Evolutionary conservation across 2,888 invertebrate species (phyloP).

Genomic region (Sminthurides aquaticus): DNA sequence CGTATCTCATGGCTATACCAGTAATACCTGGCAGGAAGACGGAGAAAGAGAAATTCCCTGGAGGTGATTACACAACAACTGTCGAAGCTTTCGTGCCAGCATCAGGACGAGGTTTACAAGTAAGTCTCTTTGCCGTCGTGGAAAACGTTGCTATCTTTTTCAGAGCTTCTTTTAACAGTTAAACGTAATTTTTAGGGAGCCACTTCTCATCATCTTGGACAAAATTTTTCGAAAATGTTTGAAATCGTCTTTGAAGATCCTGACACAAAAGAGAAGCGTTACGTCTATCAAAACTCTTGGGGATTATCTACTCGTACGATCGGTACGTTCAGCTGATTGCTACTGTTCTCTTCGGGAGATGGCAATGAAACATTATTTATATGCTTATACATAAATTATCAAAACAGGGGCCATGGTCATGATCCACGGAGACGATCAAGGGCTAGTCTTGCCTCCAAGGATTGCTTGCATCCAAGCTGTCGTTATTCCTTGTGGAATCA

Average conservation of each 20-base stretch:
- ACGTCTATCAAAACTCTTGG: slow-evolving; percentile 97
- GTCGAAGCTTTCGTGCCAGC: slow-evolving; percentile 92
- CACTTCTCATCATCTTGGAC: slow-evolving; percentile 96
- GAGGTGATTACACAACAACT: slow-evolving; percentile 93
- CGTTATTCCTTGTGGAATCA: slow-evolving; percentile 93
- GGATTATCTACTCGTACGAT: slow-evolving; percentile 95
- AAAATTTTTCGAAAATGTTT: slow-evolving; percentile 99
- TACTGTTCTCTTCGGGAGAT: neutral
- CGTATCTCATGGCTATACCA: slow-evolving; percentile 83
- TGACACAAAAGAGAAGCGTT: slow-evolving; percentile 66
- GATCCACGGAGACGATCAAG: slow-evolving; percentile 93
- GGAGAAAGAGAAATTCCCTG: slow-evolving; percentile 98
- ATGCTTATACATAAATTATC: too few species aligned
- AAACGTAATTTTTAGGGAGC: slow-evolving; percentile 59
- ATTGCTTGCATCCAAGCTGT: slow-evolving; percentile 80
- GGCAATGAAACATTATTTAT: neutral
- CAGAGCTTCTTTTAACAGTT: neutral
- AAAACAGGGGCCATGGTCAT: slow-evolving; percentile 53
- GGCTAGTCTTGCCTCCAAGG: slow-evolving; percentile 87
- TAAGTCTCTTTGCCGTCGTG: too few species aligned
- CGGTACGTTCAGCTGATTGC: slow-evolving; percentile 50
- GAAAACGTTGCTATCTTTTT: neutral
- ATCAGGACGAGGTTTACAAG: slow-evolving; percentile 87
- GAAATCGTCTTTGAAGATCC: slow-evolving; percentile 92
- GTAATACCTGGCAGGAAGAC: slow-evolving; percentile 94